A percentile compares a stretch with the other conserved stretches of the same genome.
Conservation (phyloP, 2,797 vertebrate genomes). For the Naso thynnoides region DNA sequence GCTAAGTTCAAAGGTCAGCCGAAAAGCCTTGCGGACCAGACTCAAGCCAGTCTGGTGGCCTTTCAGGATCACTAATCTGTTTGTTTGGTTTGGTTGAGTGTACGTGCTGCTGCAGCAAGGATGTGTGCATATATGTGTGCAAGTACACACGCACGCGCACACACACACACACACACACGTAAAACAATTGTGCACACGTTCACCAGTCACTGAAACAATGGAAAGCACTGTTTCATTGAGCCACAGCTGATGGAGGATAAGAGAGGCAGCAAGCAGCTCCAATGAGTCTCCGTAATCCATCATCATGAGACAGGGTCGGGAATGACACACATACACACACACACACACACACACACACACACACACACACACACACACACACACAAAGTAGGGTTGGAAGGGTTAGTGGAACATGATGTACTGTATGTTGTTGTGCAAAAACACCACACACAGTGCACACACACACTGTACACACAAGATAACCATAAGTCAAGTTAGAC, state of each 20-base stretch:
- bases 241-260: slow-evolving; percentile 75
- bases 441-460: slow-evolving; percentile 48
- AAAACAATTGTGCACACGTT: neutral
- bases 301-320: slow-evolving; percentile 72
- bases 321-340: slow-evolving; percentile 43
- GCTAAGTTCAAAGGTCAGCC: slow-evolving; percentile 66
- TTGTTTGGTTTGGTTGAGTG: slow-evolving; percentile 64
- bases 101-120: slow-evolving; percentile 32
- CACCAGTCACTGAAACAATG: slow-evolving; percentile 67
- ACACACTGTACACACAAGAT: slow-evolving; percentile 22
- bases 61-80: slow-evolving; percentile 72
- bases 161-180: neutral
- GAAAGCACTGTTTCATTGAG: slow-evolving; percentile 72
- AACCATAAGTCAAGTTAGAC: slow-evolving; percentile 32
- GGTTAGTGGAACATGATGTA: slow-evolving; percentile 45
- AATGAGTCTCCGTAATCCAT: slow-evolving; percentile 76
- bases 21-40: slow-evolving; percentile 67
- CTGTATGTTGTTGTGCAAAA: slow-evolving; percentile 39
- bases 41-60: slow-evolving; percentile 59
- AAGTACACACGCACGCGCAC: neutral
- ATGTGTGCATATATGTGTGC: slow-evolving; percentile 28
- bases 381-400: slow-evolving; percentile 22
- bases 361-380: slow-evolving; percentile 19
- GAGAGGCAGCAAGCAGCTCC: slow-evolving; percentile 67
- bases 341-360: slow-evolving; percentile 10